Evolutionary conservation across 2,113 vertebrate genomes (phyloP).

Genomic region (Crocuta crocuta): DNA sequence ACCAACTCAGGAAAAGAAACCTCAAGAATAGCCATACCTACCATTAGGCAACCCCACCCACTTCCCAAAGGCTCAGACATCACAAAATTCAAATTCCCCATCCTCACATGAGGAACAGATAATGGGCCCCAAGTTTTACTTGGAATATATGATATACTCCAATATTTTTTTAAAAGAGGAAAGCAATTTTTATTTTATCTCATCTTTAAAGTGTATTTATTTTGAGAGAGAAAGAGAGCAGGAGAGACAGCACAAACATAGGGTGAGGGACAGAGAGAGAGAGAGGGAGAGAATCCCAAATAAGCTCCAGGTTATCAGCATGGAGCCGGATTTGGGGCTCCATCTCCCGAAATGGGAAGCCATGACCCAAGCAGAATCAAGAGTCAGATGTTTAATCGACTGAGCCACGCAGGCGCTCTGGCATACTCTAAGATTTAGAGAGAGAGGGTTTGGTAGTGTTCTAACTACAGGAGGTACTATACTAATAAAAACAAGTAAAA

Average conservation of each 20-base stretch:
- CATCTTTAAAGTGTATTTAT: too few species aligned
- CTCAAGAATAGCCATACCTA: neutral
- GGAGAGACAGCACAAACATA: too few species aligned
- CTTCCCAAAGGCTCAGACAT: neutral
- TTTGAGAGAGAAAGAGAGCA: too few species aligned
- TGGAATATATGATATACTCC: neutral
- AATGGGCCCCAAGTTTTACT: neutral
- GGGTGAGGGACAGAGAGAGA: too few species aligned
- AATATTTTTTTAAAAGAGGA: neutral
- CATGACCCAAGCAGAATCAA: too few species aligned
- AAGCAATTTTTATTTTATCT: too few species aligned
- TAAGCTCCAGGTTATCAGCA: too few species aligned
- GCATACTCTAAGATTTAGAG: neutral
- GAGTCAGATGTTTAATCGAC: too few species aligned
- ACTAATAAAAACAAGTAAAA: conserved; percentile 49
- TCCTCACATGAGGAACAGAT: neutral
- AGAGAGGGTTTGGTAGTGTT: neutral
- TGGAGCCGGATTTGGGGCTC: too few species aligned
- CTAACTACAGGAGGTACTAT: neutral
- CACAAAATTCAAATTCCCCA: conserved; percentile 47
- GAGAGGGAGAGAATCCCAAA: too few species aligned
- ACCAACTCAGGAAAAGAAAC: neutral
- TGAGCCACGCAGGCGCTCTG: too few species aligned
- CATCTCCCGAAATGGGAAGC: too few species aligned
- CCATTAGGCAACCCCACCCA: neutral